Evolutionary conservation across 2,113 vertebrate genomes (phyloP).

Genomic region (Siniperca knerii): DNA sequence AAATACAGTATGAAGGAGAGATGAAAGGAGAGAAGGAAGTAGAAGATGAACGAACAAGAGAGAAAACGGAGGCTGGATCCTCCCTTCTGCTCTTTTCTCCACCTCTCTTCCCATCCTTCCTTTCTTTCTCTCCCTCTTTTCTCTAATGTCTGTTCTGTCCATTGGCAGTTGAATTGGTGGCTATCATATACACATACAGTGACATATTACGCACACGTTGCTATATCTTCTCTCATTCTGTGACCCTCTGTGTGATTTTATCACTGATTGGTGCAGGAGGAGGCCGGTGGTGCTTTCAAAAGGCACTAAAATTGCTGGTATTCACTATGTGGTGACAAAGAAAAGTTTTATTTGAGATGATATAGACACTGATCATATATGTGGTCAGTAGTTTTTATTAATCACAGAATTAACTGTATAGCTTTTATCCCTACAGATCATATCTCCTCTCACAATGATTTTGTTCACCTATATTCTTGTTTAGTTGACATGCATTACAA

Average conservation of each 20-base stretch:
- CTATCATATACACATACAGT: conserved; percentile 57
- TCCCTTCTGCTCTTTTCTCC: conserved; percentile 73
- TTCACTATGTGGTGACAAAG: conserved; percentile 61
- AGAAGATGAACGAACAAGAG: conserved; percentile 42
- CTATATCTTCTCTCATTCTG: conserved; percentile 69
- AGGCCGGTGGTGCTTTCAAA: conserved; percentile 48
- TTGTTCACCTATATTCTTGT: conserved; percentile 15
- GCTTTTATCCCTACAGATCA: conserved; percentile 39
- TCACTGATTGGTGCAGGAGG: conserved; percentile 70
- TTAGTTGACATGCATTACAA: conserved; percentile 24
- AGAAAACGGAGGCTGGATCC: conserved; percentile 90
- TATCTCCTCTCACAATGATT: conserved; percentile 17
- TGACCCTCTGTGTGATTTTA: conserved; percentile 64
- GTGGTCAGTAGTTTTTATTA: conserved; percentile 32
- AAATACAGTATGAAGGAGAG: conserved; percentile 70
- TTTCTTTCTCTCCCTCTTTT: conserved; percentile 46
- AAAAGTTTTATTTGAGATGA: conserved; percentile 56
- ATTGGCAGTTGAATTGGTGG: conserved; percentile 68
- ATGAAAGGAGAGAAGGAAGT: conserved; percentile 23
- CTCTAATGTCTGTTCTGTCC: conserved; percentile 57
- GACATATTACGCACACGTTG: conserved; percentile 46
- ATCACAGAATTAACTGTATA: conserved; percentile 52
- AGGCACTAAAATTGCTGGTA: conserved; percentile 41
- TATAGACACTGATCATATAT: conserved; percentile 14
- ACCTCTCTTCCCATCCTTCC: conserved; percentile 39